A percentile compares a stretch with the other conserved stretches of the same genome.
Conservation (phyloP, 2,888 invertebrate genomes). For the Metacarcinus magister region DNA sequence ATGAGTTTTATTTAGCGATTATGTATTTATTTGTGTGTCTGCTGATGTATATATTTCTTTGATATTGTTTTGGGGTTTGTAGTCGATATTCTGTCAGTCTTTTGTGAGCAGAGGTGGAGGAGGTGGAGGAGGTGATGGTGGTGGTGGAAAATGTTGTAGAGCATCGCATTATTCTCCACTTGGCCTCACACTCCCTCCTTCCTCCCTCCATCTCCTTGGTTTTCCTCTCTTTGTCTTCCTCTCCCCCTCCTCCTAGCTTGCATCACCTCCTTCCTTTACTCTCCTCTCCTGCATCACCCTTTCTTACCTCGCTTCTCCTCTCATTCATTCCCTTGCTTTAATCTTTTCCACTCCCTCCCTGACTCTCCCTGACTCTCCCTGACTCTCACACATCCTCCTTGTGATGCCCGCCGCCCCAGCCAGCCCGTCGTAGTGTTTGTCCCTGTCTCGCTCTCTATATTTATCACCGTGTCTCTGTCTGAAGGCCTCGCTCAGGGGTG, state of each 20-base stretch:
- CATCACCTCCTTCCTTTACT: background rate
- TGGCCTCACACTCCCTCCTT: background rate
- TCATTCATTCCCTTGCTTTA: background rate
- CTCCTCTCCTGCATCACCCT: background rate
- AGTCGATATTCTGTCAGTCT: background rate
- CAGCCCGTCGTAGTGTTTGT: background rate
- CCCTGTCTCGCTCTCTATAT: background rate
- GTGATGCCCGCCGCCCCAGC: background rate
- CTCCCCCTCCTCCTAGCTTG: background rate
- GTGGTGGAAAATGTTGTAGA: background rate
- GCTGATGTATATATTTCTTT: background rate
- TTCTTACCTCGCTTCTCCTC: background rate
- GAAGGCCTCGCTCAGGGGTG: background rate
- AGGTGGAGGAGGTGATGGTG: background rate
- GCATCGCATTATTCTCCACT: background rate
- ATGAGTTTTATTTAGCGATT: background rate
- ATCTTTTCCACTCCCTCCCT: background rate
- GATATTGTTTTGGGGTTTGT: background rate
- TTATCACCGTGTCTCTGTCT: conserved; percentile 27
- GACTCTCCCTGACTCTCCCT: background rate
- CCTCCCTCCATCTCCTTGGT: background rate
- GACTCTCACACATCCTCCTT: background rate
- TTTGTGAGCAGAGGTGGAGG: background rate
- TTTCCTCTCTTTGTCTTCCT: background rate
- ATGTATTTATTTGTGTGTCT: background rate